Base-by-base conservation (phyloP, 2,888 invertebrate genomes). In the Caenorhabditis sulstoni region DNA sequence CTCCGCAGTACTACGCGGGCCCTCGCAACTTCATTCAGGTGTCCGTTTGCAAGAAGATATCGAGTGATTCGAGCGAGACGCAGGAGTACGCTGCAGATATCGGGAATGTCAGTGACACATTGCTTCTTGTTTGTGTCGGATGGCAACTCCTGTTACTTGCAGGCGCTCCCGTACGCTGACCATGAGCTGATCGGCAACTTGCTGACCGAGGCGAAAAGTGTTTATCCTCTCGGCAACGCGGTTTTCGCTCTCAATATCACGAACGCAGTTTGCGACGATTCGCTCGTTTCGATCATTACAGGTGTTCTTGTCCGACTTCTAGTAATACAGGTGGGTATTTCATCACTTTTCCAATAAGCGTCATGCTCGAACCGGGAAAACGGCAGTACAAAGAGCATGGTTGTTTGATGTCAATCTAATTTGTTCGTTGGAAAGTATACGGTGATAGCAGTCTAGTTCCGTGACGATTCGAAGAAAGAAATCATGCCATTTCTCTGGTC, bases 111-210 rank as follows among this genome's bases (percentile, higher is more conserved):
- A 55, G 75, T 73, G 62, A 55, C 16, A 59, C 41, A 44, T 39
- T 3, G 16, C 39, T 50, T 14, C 20, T 39, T 37, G n/a, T 45
- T n/a, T 47, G 65, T 52, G 22, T 14, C 39, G 11, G 7, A 29
- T 5, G 29, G 3, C 7, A 7, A 29, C 29, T 29, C 29, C 29
- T 7, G 29, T 29, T 29, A 1, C 61, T 41, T 79, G 68, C 68
- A 84, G 84, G 67, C 70, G 14, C 68, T 84, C 7, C 82, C 82
- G 39, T 82, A 79, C 62, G 73, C 79, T 29, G 84, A 84, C 29
- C 77, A 82, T 29, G 84, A 84, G 44, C 53, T 84, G 52, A 78
- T 82, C 59, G 74, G 77, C 44, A 71, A 55, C 49, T 70, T 84
- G 47, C 45, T 82, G 52, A 62, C 59, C 20, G 84, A 84, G 53